Conservation (phyloP, 2,113 vertebrate species). For the Tupaia tana region DNA sequence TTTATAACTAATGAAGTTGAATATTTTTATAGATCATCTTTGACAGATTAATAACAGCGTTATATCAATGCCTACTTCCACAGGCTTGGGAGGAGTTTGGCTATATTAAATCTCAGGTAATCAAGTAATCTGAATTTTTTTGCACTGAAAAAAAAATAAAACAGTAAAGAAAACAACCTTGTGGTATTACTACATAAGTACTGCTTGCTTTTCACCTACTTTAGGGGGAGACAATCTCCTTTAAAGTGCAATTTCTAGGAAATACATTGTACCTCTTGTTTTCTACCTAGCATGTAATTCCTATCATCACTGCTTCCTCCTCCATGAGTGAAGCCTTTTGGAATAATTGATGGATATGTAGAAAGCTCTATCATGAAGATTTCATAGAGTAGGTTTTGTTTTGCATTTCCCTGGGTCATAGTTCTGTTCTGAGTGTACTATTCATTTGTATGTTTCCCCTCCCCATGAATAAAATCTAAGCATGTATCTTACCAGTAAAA, state of each 20-base stretch:
- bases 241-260: slow-evolving; percentile 36
- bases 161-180: not conserved
- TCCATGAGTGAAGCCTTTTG: slow-evolving; percentile 2
- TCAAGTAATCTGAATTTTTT: slow-evolving; percentile 25
- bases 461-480: not conserved
- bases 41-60: not conserved
- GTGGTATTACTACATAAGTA: not conserved
- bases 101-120: not conserved
- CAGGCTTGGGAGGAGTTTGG: not conserved
- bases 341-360: not conserved
- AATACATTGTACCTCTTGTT: not conserved
- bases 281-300: slow-evolving; percentile 6
- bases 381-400: not conserved
- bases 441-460: not conserved
- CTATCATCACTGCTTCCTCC: not conserved
- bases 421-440: not conserved
- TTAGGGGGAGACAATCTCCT: not conserved
- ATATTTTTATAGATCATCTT: slow-evolving; percentile 15
- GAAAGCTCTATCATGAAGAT: not conserved
- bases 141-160: not conserved
- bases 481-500: not conserved
- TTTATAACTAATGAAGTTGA: slow-evolving; percentile 4
- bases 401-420: not conserved
- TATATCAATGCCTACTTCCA: not conserved
- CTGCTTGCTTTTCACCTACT: slow-evolving; percentile 3